phyloP scores from a whole-genome alignment of 2,888 invertebrate species.

The Megamerina dolium region DNA sequence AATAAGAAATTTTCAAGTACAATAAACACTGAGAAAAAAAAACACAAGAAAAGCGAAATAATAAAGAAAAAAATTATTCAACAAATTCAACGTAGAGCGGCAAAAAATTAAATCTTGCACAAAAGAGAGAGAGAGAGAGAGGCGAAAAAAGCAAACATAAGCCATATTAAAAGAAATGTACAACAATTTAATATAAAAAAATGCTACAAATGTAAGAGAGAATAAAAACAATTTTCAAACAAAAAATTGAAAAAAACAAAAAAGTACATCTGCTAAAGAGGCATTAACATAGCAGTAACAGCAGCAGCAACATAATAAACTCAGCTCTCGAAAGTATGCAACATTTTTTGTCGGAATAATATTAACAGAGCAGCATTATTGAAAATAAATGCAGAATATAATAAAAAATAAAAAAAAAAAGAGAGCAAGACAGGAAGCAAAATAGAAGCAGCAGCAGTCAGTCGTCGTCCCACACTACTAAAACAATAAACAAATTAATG shows the following conservation, averaged over 20 bases:
- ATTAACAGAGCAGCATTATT: too few species aligned
- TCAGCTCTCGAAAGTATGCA: too few species aligned
- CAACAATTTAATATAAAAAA: background rate
- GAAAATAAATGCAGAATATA: too few species aligned
- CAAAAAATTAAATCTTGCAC: constrained; percentile 2
- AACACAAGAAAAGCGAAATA: background rate
- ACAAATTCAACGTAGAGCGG: constrained; percentile 16
- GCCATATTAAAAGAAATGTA: constrained; percentile 3
- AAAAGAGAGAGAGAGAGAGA: background rate
- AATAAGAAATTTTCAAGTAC: constrained; percentile 38
- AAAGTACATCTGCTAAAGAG: too few species aligned
- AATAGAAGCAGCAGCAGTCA: too few species aligned
- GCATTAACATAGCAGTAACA: too few species aligned
- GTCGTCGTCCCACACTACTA: too few species aligned
- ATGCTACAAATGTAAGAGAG: too few species aligned
- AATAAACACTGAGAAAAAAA: constrained; percentile 17
- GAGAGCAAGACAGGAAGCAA: constrained; percentile 18
- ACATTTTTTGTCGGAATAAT: too few species aligned
- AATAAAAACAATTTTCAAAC: too few species aligned
- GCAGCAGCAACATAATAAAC: too few species aligned
- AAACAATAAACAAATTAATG: constrained; percentile 1
- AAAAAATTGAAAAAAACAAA: too few species aligned
- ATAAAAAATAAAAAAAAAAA: constrained; percentile 2
- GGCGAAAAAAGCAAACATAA: constrained; percentile 2
- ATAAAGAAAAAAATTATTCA: constrained; percentile 6